phyloP scores from a whole-genome alignment of 2,797 vertebrate genomes.

The Sebastes steindachneri region DNA sequence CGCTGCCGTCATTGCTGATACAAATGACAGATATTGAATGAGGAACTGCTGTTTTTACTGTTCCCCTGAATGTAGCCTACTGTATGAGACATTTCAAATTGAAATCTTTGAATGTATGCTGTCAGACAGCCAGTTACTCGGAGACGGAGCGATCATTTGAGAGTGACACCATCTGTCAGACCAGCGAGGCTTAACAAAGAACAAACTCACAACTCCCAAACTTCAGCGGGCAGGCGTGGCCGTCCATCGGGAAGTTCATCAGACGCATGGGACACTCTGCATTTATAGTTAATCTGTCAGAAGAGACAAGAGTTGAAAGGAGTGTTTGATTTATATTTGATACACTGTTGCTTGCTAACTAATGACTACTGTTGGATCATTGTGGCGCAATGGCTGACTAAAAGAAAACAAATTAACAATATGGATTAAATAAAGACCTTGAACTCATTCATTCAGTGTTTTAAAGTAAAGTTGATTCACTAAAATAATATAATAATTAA shows the following conservation, averaged over 20 bases:
- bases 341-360: conserved; percentile 4
- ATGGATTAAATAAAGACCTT: not conserved
- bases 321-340: conserved; percentile 52
- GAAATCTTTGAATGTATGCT: conserved; percentile 22
- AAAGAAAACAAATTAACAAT: not conserved
- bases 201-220: conserved; percentile 87
- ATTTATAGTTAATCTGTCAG: conserved; percentile 87
- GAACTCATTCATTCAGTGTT: conserved; percentile 7
- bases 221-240: conserved; percentile 88
- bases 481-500: conserved; percentile 16
- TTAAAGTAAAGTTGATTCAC: conserved; percentile 25
- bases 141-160: conserved; percentile 44
- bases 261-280: conserved; percentile 88
- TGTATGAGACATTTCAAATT: conserved; percentile 23
- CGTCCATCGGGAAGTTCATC: conserved; percentile 90
- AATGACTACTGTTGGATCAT: conserved; percentile 10
- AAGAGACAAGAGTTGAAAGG: conserved; percentile 33
- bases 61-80: not conserved
- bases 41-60: not conserved
- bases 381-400: no score
- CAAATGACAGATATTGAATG: not conserved
- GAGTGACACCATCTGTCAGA: conserved; percentile 63
- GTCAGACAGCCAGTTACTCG: conserved; percentile 42
- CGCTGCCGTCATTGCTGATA: not conserved
- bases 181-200: conserved; percentile 28